phyloP scores from a whole-genome alignment of 2,113 vertebrate species.

The Leptobrachium leishanense region DNA sequence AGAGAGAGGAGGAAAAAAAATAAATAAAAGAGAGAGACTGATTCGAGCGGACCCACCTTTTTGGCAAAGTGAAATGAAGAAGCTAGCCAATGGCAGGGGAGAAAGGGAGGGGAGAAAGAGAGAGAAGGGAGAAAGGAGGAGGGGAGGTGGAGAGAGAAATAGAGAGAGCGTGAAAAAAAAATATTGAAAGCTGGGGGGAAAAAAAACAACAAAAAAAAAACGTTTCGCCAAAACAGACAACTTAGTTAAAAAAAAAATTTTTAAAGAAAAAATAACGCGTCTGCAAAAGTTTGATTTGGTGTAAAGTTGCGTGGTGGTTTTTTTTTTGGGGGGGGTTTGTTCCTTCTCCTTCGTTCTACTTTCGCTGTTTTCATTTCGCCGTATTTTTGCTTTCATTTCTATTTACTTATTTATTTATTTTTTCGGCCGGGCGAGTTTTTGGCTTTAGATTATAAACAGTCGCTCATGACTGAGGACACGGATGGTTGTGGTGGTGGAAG shows the following conservation, averaged over 20 bases:
- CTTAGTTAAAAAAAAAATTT: constrained; percentile 17
- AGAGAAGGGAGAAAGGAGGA: constrained; percentile 61
- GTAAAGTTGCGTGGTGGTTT: not conserved
- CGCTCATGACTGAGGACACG: constrained; percentile 9
- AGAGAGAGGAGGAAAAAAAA: constrained; percentile 9
- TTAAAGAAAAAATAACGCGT: not conserved
- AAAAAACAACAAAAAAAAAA: constrained; percentile 29
- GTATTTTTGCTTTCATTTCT: constrained; percentile 33
- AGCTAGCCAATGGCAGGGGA: constrained; percentile 86
- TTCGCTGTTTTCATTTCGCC: constrained; percentile 8
- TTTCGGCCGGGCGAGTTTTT: constrained; percentile 27
- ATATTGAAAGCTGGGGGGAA: constrained; percentile 8
- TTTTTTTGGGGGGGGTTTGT: too few relatives aligned
- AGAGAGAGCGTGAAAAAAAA: constrained; percentile 45
- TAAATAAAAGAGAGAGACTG: constrained; percentile 27
- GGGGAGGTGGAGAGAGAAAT: constrained; percentile 51
- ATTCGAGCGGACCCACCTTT: constrained; percentile 86
- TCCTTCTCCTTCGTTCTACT: not conserved
- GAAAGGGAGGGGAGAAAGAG: constrained; percentile 59
- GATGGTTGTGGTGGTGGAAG: not conserved
- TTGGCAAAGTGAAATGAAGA: constrained; percentile 83
- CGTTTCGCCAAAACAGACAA: constrained; percentile 46
- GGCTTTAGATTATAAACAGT: constrained; percentile 32
- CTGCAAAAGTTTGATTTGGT: constrained; percentile 28
- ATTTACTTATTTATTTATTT: constrained; percentile 36